Percentiles rank a stretch among this genome's conserved stretches.
Evolutionary conservation across 2,888 invertebrate genomes (phyloP).

Genomic region (Muschampia plurimacula): DNA sequence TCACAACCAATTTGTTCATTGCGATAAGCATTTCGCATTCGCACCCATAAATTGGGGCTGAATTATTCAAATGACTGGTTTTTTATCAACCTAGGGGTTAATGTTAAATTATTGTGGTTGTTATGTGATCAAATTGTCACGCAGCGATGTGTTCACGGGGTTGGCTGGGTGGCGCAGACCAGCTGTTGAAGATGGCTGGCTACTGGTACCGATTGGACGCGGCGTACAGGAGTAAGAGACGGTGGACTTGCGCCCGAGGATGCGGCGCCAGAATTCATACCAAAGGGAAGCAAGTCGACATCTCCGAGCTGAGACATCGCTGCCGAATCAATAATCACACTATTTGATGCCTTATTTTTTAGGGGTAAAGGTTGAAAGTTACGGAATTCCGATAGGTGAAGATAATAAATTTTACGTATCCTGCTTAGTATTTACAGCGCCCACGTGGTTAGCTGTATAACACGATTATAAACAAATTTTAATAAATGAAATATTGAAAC

Average conservation of each 20-base stretch:
- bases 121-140: constrained; percentile 26
- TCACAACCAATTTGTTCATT: not conserved
- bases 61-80: constrained; percentile 17
- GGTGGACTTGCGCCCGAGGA: constrained; percentile 77
- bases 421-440: not conserved
- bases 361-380: not conserved
- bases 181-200: constrained; percentile 67
- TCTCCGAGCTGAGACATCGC: constrained; percentile 67
- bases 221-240: constrained; percentile 65
- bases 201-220: constrained; percentile 74
- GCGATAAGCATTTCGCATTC: not conserved
- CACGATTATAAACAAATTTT: too few species aligned
- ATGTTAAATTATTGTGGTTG: not conserved
- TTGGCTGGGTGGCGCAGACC: constrained; percentile 47
- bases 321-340: constrained; percentile 62
- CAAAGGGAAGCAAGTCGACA: constrained; percentile 70
- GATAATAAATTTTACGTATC: not conserved
- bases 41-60: not conserved
- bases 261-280: constrained; percentile 79
- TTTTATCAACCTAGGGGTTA: not conserved
- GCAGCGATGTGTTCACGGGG: constrained; percentile 11
- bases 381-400: not conserved
- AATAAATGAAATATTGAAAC: too few species aligned
- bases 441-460: not conserved
- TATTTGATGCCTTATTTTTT: constrained; percentile 46